These are phyloP conservation scores for Dendrocincla fuliginosa DNA, from an alignment of 2,797 vertebrate species.

Conservation along the genomic window DNA sequence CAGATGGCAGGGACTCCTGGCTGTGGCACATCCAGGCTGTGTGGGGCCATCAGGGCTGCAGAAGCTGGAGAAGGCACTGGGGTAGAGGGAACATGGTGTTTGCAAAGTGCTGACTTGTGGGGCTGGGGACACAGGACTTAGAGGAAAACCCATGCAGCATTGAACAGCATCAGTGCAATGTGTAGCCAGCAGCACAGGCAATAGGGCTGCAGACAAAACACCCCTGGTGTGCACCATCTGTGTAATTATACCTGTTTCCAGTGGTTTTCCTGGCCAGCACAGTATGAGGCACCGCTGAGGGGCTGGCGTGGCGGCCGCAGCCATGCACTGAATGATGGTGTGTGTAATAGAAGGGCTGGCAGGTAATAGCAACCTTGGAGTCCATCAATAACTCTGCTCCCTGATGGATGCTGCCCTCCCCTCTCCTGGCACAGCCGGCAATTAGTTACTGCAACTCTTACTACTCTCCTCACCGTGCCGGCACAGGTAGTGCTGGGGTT, in stretches of 20 bases:
- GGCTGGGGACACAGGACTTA: not conserved
- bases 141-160: not conserved
- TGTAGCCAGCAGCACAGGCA: not conserved
- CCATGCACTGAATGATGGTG: not conserved
- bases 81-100: rapidly evolving
- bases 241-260: not conserved
- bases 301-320: rapidly evolving
- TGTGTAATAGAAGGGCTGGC: conserved; percentile 30
- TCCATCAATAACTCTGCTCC: not conserved
- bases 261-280: not conserved
- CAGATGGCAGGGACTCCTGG: not conserved
- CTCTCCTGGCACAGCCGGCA: not conserved
- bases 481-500: rapidly evolving
- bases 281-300: rapidly evolving
- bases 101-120: not conserved
- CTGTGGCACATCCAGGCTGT: rapidly evolving
- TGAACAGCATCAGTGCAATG: not conserved
- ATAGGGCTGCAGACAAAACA: not conserved
- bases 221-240: not conserved
- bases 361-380: conserved; percentile 5
- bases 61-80: not conserved
- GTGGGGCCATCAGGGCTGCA: rapidly evolving
- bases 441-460: not conserved
- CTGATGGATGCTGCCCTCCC: not conserved
- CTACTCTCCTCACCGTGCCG: rapidly evolving